A percentile compares a stretch with the other conserved stretches of the same genome.
Conservation (phyloP, 2,797 vertebrate genomes). For the Rhadinocentrus ornatus region DNA sequence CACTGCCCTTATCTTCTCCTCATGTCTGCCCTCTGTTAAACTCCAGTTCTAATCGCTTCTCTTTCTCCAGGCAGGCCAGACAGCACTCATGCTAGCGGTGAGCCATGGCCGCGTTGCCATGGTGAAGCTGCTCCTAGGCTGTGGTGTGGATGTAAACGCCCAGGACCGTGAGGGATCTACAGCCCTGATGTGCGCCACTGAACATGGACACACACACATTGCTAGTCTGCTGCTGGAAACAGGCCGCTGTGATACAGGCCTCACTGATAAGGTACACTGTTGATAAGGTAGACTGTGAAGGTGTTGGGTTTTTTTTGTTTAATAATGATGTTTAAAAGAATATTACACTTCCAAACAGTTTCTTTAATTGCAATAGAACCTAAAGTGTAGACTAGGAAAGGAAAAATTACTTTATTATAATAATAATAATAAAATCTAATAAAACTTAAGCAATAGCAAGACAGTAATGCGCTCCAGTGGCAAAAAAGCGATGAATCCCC, state of each 20-base stretch:
- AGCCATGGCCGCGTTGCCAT: constrained; percentile 93
- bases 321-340: not conserved
- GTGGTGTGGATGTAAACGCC: constrained; percentile 88
- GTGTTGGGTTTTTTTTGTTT: not conserved
- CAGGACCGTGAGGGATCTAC: constrained; percentile 90
- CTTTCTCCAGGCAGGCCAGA: constrained; percentile 86
- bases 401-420: not conserved
- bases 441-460: not conserved
- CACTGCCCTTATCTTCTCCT: not conserved
- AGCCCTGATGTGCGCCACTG: constrained; percentile 93
- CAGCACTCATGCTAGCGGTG: constrained; percentile 93
- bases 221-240: constrained; percentile 88
- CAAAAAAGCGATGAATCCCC: no score
- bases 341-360: not conserved
- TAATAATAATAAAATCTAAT: not conserved
- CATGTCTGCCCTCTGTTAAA: constrained; percentile 20
- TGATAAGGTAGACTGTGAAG: not conserved
- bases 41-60: constrained; percentile 35
- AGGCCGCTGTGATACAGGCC: constrained; percentile 82
- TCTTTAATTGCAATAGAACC: not conserved
- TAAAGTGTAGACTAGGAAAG: not conserved
- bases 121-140: constrained; percentile 91
- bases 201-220: constrained; percentile 88
- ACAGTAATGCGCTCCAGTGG: not conserved
- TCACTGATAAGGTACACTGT: constrained; percentile 88